These are phyloP conservation scores for Phenganax marumi DNA, from an alignment of 92 coral and sea anemone species.

Conservation along the genomic window DNA sequence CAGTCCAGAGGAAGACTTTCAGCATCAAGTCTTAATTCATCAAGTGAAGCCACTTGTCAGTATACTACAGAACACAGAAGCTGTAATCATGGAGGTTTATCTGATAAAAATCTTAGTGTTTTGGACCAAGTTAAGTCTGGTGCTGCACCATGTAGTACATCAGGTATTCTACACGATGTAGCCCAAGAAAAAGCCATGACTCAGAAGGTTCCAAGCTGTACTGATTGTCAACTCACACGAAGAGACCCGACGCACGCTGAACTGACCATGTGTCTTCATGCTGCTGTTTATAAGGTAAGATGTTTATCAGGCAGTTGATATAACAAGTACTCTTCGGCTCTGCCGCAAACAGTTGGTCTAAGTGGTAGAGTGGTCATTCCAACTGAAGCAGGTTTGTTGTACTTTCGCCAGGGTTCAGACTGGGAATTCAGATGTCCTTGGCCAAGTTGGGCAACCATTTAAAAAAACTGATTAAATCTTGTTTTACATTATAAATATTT, in stretches of 20 bases:
- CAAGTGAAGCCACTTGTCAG: too few relatives aligned
- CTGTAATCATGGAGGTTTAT: too few relatives aligned
- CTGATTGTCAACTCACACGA: conserved; percentile 72
- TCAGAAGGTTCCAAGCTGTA: conserved; percentile 64
- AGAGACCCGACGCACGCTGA: conserved; percentile 82
- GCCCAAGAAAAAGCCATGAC: not conserved
- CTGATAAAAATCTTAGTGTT: too few relatives aligned
- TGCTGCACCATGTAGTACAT: too few relatives aligned
- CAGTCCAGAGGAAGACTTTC: too few relatives aligned
- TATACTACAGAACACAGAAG: too few relatives aligned
- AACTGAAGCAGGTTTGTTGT: not conserved
- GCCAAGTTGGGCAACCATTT: conserved; percentile 69
- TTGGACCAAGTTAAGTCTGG: too few relatives aligned
- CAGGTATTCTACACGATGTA: not conserved
- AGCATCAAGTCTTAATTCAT: too few relatives aligned
- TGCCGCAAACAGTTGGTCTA: too few relatives aligned
- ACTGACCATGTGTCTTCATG: conserved; percentile 90
- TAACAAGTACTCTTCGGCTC: too few relatives aligned
- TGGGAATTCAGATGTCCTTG: conserved; percentile 76
- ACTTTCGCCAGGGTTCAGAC: conserved; percentile 69
- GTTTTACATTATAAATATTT: not conserved
- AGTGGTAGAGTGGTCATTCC: not conserved
- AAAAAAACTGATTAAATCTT: not conserved
- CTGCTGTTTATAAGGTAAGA: conserved; percentile 80
- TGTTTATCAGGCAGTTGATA: too few relatives aligned